Evolutionary conservation across 2,888 invertebrate species (phyloP).

Genomic region (Mactromeris polynyma): DNA sequence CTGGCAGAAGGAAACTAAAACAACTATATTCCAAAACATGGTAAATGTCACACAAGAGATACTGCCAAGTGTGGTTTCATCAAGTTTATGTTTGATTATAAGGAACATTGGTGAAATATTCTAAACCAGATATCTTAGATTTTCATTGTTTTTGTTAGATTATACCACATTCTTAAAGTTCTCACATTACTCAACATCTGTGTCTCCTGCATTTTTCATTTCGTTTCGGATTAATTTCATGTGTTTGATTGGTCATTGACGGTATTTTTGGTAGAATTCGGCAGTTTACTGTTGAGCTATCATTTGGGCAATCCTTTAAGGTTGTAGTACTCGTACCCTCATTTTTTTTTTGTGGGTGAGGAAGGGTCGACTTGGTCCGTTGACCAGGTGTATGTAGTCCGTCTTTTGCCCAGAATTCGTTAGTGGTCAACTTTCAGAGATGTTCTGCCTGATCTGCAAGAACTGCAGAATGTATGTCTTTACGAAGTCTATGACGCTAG

Average conservation of each 20-base stretch:
- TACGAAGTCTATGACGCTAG: no score
- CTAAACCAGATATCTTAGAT: neutral
- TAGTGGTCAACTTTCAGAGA: no score
- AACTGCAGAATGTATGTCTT: no score
- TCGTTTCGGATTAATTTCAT: neutral
- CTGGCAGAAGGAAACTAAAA: slow-evolving; percentile 23
- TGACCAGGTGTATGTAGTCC: no score
- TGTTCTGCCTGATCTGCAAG: no score
- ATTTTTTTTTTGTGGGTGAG: no score
- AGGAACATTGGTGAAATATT: neutral
- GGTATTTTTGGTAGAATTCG: no score
- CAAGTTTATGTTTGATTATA: neutral
- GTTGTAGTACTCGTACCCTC: no score
- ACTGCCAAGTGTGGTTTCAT: slow-evolving; percentile 9
- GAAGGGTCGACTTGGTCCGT: no score
- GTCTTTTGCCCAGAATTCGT: no score
- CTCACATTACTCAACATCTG: neutral
- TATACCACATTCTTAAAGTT: neutral
- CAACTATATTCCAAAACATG: slow-evolving; percentile 31
- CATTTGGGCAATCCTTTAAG: no score
- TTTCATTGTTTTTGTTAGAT: neutral
- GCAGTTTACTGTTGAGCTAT: no score
- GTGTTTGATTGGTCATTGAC: neutral
- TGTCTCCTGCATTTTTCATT: neutral
- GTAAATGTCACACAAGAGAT: slow-evolving; percentile 36